Conservation (phyloP, 2,888 invertebrate genomes). For the Athripsodes cinereus region DNA sequence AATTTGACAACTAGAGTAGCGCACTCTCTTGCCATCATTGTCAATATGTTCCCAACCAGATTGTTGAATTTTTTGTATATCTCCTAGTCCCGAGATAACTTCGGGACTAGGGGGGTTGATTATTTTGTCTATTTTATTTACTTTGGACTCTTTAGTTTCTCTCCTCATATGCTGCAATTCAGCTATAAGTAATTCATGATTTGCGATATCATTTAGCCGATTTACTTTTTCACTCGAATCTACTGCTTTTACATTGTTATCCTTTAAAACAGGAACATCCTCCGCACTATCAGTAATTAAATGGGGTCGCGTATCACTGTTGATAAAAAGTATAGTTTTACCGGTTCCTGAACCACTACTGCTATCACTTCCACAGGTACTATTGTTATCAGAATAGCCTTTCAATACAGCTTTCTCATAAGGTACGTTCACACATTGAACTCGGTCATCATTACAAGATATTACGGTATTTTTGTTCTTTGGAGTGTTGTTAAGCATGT, state of each 20-base stretch:
- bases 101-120: constrained; percentile 12
- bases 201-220: constrained; percentile 44
- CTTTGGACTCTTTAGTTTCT: constrained; percentile 27
- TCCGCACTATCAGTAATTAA: not conserved
- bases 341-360: constrained; percentile 20
- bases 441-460: constrained; percentile 9
- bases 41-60: constrained; percentile 53
- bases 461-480: not conserved
- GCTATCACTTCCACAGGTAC: constrained; percentile 23
- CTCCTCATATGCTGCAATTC: constrained; percentile 62
- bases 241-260: not conserved
- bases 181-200: constrained; percentile 65
- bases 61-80: constrained; percentile 25
- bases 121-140: constrained; percentile 27
- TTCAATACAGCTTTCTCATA: constrained; percentile 8
- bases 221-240: not conserved
- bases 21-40: constrained; percentile 49
- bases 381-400: constrained; percentile 17
- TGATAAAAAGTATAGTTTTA: constrained; percentile 25
- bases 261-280: not conserved
- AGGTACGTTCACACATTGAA: constrained; percentile 18
- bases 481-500: not conserved
- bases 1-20: constrained; percentile 52
- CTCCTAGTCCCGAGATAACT: constrained; percentile 18
- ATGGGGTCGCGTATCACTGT: constrained; percentile 31